Conservation (phyloP, 2,888 invertebrate species). For the Helobdella robusta region DNA sequence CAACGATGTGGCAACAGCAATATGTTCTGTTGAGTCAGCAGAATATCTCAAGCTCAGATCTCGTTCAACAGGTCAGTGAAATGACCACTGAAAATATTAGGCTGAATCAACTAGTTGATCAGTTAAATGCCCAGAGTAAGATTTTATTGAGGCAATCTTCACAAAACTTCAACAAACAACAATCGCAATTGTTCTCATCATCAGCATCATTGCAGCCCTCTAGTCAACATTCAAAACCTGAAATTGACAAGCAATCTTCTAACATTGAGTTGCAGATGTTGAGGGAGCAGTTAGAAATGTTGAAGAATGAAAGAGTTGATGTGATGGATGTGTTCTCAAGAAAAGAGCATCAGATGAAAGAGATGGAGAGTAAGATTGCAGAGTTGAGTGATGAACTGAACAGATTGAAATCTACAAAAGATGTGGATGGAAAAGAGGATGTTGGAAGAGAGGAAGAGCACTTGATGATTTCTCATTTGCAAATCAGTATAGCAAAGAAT, state of each 20-base stretch:
- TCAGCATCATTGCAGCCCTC: background rate
- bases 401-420: slow-evolving; percentile 33
- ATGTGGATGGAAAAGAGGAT: slow-evolving; percentile 2
- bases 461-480: background rate
- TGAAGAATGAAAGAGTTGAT: slow-evolving; percentile 6
- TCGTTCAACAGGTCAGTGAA: slow-evolving; percentile 26
- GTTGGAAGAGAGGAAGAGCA: background rate
- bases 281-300: slow-evolving; percentile 14
- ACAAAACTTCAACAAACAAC: too few species aligned
- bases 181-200: too few species aligned
- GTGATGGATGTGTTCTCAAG: slow-evolving; percentile 4
- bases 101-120: slow-evolving; percentile 26
- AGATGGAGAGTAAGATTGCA: slow-evolving; percentile 35
- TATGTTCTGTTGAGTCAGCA: slow-evolving; percentile 31
- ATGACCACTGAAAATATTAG: slow-evolving; percentile 27
- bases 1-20: slow-evolving; percentile 34
- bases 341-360: slow-evolving; percentile 17
- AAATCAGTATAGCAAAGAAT: too few species aligned
- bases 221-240: background rate
- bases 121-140: slow-evolving; percentile 21
- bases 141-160: background rate
- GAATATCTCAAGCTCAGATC: slow-evolving; percentile 31
- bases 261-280: too few species aligned
- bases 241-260: background rate
- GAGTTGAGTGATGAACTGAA: slow-evolving; percentile 36